Evolutionary conservation across 1,140 invertebrate species (phyloP).

Genomic region (Linepithema humile): DNA sequence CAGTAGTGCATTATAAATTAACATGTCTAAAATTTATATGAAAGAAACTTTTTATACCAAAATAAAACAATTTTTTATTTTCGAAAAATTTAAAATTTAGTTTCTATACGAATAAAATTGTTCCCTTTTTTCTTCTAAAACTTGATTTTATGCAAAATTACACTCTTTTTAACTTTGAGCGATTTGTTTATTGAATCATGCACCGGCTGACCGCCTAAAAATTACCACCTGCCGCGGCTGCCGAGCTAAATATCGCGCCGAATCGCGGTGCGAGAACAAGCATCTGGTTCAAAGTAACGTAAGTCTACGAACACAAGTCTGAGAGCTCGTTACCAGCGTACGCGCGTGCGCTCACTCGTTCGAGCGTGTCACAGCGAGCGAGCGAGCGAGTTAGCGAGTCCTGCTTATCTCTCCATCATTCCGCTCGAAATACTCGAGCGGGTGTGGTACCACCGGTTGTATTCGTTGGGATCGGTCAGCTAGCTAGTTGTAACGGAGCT

Average conservation of each 20-base stretch:
- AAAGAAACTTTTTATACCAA: too few species aligned
- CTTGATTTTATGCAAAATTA: neutral
- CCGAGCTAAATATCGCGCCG: conserved; percentile 21
- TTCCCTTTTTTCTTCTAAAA: neutral
- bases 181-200: conserved; percentile 25
- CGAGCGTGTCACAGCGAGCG: conserved; percentile 23
- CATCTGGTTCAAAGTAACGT: conserved; percentile 43
- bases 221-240: conserved; percentile 48
- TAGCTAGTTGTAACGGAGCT: conserved; percentile 73
- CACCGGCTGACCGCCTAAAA: conserved; percentile 4
- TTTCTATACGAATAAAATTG: neutral
- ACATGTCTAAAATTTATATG: neutral
- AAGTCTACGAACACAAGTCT: conserved; percentile 35
- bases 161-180: conserved; percentile 7
- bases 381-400: conserved; percentile 32
- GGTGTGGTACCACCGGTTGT: conserved; percentile 69
- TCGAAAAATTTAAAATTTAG: neutral
- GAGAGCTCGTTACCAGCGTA: conserved; percentile 36
- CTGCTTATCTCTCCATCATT: conserved; percentile 72
- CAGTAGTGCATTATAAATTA: neutral
- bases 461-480: conserved; percentile 71
- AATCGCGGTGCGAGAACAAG: conserved; percentile 41
- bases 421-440: conserved; percentile 73
- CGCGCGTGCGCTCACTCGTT: conserved; percentile 2
- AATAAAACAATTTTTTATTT: neutral